These are phyloP conservation scores for Pygathrix nemaeus DNA, from an alignment of 2,113 vertebrate genomes.

Conservation along the genomic window DNA sequence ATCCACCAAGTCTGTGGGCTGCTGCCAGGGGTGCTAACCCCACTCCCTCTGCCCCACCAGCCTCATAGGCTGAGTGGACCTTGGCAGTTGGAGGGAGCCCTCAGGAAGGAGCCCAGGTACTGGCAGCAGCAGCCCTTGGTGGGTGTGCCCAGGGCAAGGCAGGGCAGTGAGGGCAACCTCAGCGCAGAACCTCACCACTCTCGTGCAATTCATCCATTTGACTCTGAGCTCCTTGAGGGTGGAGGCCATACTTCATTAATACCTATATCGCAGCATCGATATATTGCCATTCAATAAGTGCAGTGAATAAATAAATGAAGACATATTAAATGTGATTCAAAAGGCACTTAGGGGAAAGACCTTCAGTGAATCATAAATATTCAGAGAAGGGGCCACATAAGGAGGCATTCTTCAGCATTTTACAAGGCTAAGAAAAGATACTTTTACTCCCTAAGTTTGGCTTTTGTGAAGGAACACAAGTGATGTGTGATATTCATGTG, in stretches of 20 bases:
- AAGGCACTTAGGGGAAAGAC: conserved; percentile 57
- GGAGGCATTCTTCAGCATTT: background rate
- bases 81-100: background rate
- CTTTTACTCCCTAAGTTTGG: background rate
- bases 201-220: rapidly evolving
- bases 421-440: background rate
- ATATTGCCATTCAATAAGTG: background rate
- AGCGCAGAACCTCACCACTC: rapidly evolving
- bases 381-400: background rate
- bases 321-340: background rate
- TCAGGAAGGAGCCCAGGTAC: background rate
- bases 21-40: background rate
- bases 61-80: too few species aligned
- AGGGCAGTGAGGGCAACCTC: background rate
- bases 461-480: background rate
- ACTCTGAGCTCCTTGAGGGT: background rate
- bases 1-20: background rate
- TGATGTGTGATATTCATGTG: background rate
- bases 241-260: background rate
- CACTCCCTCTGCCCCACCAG: background rate
- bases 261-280: background rate
- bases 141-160: background rate
- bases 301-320: conserved; percentile 16
- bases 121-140: background rate
- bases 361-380: conserved; percentile 20